Evolutionary conservation across 2,888 invertebrate genomes (phyloP), one percentile per base, ranked within the genome.

Genomic region (Leucophenga montana): DNA sequence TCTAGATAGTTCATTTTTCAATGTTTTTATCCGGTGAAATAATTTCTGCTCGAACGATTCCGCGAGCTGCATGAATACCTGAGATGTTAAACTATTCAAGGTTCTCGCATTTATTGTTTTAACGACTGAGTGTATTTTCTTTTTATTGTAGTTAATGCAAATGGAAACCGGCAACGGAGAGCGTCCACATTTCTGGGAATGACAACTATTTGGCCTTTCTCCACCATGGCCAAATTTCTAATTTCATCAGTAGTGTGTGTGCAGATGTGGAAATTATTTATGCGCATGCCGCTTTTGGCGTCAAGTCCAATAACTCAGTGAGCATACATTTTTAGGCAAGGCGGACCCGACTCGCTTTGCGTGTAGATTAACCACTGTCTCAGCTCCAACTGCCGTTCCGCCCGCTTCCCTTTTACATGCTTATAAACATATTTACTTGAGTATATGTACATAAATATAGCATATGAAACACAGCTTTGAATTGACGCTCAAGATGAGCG

Each of bases 331-430:
- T 20, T 22, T 14, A 20, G 39, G 9, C 8, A 39, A 39, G 11
- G 39, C 39, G 39, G 39, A 39, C 39, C 39, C 39, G 39, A 8
- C 39, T 39, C 56, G 56, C 62, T 69, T 83, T 76, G 82, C 82
- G 82, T 82, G 82, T 75, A 76, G 79, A 75, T 82, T 80, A 73
- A 50, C 54, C 31, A 54, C 39, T 57, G 22, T 56, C 50, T 53
- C 16, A 16, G 16, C 11, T 18, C 11, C 20, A 53, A 3, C 53
- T n/a, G 16, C 18, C 53, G 16, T 53, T 18, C 54, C 22, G 22
- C 18, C 20, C 39, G 39, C 8, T 39, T 39, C 39, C 39, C 39
- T 39, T 11, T 1, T 39, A 39, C 39, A 8, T 33, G 8, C 8
- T 33, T 33, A 5, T 8, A 33, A n/a, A n/a, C n/a, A n/a, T n/a